These are phyloP conservation scores for Corythoichthys intestinalis DNA, from an alignment of 2,113 vertebrate genomes.

Conservation along the genomic window DNA sequence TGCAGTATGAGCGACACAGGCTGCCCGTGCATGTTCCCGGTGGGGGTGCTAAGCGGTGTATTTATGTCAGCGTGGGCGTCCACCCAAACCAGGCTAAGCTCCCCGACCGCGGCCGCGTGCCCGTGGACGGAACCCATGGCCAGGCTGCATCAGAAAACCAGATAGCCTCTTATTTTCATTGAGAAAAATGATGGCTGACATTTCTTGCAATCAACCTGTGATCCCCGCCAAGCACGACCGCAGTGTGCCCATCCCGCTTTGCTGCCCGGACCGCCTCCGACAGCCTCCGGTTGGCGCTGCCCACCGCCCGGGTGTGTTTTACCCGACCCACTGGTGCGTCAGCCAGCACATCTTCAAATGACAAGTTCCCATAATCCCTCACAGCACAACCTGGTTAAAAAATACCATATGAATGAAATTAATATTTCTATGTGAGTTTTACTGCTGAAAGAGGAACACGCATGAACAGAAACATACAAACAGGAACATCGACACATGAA, in stretches of 20 bases:
- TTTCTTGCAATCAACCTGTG: constrained; percentile 61
- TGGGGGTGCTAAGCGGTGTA: constrained; percentile 68
- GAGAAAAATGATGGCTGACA: no score
- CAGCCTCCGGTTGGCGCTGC: constrained; percentile 63
- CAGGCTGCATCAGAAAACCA: constrained; percentile 47
- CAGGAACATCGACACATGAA: background rate
- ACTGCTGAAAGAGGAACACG: background rate
- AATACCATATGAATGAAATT: background rate
- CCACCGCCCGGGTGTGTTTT: constrained; percentile 56
- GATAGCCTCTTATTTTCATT: background rate
- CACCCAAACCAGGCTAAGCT: constrained; percentile 73
- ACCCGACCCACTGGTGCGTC: constrained; percentile 48
- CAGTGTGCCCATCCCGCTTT: constrained; percentile 64
- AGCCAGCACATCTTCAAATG: constrained; percentile 44
- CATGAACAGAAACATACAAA: constrained; percentile 4
- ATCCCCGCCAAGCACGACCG: constrained; percentile 74
- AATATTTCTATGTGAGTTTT: no score
- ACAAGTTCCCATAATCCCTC: constrained; percentile 75
- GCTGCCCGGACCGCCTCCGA: constrained; percentile 49
- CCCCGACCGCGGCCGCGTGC: constrained; percentile 53
- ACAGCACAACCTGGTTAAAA: constrained; percentile 61
- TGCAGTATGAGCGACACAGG: constrained; percentile 68
- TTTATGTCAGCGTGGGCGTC: constrained; percentile 79
- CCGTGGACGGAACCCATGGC: constrained; percentile 75
- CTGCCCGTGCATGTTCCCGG: constrained; percentile 76